phyloP scores from a whole-genome alignment of 2,888 invertebrate species.

The Nowickia ferox region DNA sequence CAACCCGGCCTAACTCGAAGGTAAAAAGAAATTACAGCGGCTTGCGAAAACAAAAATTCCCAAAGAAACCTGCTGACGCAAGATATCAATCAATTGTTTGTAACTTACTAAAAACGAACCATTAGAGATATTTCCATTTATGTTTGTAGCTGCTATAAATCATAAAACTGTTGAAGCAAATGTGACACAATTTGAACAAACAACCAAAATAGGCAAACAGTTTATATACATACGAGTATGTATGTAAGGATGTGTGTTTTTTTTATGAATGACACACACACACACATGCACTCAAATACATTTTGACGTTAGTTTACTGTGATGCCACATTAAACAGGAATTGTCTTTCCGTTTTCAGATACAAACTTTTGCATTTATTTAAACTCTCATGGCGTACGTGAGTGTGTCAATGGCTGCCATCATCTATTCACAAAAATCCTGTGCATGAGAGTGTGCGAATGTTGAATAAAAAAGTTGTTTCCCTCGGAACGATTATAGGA shows the following conservation, averaged over 20 bases:
- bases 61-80: not conserved
- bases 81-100: slow-evolving; percentile 21
- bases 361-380: slow-evolving; percentile 37
- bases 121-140: slow-evolving; percentile 9
- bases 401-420: not conserved
- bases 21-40: no score
- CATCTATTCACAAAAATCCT: slow-evolving; percentile 13
- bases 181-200: slow-evolving; percentile 31
- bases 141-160: slow-evolving; percentile 28
- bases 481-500: not conserved
- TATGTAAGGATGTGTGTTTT: slow-evolving; percentile 1
- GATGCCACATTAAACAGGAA: slow-evolving; percentile 48
- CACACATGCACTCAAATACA: slow-evolving; percentile 22
- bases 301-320: slow-evolving; percentile 63
- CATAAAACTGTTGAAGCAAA: slow-evolving; percentile 43
- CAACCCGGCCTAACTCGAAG: no score
- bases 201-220: not conserved
- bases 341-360: slow-evolving; percentile 27
- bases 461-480: not conserved
- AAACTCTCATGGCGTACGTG: not conserved
- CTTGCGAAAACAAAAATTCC: no score
- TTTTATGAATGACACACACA: slow-evolving; percentile 10
- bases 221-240: not conserved
- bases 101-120: slow-evolving; percentile 1
- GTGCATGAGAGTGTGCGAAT: not conserved